Conservation (phyloP, 2,113 vertebrate genomes). For the Murina feae region DNA sequence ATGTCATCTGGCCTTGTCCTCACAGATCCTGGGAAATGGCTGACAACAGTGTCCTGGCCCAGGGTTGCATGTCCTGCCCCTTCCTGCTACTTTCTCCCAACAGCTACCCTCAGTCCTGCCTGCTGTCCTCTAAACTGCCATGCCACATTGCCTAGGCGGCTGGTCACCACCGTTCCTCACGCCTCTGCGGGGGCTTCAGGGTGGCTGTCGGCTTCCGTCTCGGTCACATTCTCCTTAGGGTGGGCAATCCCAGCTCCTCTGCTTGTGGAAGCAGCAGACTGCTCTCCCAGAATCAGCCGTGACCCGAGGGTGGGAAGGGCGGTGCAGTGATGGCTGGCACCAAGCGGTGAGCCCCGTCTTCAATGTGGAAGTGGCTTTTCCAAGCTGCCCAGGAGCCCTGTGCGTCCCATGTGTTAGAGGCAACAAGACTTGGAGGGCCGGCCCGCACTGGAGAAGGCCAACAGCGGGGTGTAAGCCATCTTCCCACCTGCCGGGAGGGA, state of each 20-base stretch:
- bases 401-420: fast-evolving
- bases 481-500: background rate
- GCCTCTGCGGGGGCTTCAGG: background rate
- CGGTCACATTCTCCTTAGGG: background rate
- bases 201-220: background rate
- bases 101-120: too few species aligned
- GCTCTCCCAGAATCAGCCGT: fast-evolving
- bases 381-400: background rate
- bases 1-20: background rate
- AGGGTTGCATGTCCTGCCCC: background rate
- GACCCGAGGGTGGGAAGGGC: fast-evolving
- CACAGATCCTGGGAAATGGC: background rate
- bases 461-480: fast-evolving
- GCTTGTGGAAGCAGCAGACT: background rate
- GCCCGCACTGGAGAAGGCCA: background rate
- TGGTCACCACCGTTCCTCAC: background rate
- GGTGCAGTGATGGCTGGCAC: background rate
- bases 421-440: fast-evolving
- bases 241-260: background rate
- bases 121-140: background rate
- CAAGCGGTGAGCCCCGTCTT: background rate
- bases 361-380: fast-evolving
- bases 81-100: background rate
- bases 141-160: background rate
- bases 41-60: background rate